Conservation (phyloP, 2,888 invertebrate genomes). For the Oligia fasciuncula region DNA sequence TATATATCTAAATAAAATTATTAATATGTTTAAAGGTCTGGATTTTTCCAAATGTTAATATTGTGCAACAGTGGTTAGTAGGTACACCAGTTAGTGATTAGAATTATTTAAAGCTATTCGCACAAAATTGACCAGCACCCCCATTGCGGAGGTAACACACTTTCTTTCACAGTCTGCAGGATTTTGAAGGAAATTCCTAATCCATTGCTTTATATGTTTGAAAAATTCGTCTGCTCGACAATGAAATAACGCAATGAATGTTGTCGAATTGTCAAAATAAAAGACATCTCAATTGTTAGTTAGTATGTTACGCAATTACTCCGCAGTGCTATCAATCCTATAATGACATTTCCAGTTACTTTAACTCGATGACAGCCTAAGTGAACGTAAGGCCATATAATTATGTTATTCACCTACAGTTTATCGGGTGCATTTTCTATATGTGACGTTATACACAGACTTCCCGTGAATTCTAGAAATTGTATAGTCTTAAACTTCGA, state of each 20-base stretch:
- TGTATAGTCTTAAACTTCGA: slow-evolving; percentile 29
- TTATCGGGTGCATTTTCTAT: slow-evolving; percentile 57
- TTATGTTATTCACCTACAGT: slow-evolving; percentile 60
- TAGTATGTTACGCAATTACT: too few species aligned
- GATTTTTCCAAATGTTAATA: slow-evolving; percentile 13
- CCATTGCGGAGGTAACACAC: too few species aligned
- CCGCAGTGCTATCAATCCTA: too few species aligned
- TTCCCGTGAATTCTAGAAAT: slow-evolving; percentile 61
- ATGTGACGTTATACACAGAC: slow-evolving; percentile 46
- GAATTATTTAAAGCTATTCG: not conserved
- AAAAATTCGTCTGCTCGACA: too few species aligned
- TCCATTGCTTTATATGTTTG: too few species aligned
- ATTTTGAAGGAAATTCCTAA: too few species aligned
- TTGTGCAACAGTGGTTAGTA: slow-evolving; percentile 2
- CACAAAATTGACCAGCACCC: not conserved
- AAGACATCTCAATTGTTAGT: too few species aligned
- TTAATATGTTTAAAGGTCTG: not conserved
- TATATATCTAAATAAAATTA: not conserved
- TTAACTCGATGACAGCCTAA: slow-evolving; percentile 39
- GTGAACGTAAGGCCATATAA: slow-evolving; percentile 79
- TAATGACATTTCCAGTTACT: slow-evolving; percentile 57
- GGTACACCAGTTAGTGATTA: not conserved
- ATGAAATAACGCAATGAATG: too few species aligned
- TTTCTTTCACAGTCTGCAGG: too few species aligned
- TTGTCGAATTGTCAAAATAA: too few species aligned